Percentiles rank a stretch among this genome's conserved stretches.
These are phyloP conservation scores for Bubo bubo DNA, from an alignment of 2,113 vertebrate species.

Conservation along the genomic window DNA sequence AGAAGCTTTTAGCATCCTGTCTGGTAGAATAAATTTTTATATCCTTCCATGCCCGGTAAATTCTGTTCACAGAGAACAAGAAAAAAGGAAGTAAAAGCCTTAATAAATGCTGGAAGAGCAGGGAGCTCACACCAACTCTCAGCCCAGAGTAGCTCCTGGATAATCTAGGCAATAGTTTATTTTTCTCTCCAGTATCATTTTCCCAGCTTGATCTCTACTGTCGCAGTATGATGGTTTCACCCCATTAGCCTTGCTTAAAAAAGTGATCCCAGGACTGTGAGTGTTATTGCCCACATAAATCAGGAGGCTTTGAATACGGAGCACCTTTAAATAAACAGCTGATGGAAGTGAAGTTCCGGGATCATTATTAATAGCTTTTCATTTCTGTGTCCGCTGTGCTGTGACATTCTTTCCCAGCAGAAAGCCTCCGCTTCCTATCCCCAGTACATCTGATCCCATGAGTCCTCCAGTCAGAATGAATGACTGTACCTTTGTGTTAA, in stretches of 20 bases:
- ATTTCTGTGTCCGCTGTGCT: conserved; percentile 82
- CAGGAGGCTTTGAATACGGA: conserved; percentile 77
- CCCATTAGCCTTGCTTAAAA: conserved; percentile 82
- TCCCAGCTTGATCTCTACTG: conserved; percentile 72
- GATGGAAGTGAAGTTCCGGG: conserved; percentile 82
- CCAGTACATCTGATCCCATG: conserved; percentile 70
- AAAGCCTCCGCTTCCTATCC: conserved; percentile 73
- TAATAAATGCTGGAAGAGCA: conserved; percentile 49
- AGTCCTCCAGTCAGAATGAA: conserved; percentile 78
- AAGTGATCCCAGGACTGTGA: conserved; percentile 73
- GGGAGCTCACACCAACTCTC: conserved; percentile 18
- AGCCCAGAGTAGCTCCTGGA: conserved; percentile 22
- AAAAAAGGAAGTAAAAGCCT: conserved; percentile 31
- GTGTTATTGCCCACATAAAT: conserved; percentile 83
- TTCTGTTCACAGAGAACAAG: conserved; percentile 42
- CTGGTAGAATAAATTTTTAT: conserved; percentile 27
- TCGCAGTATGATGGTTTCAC: conserved; percentile 73
- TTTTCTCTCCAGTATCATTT: conserved; percentile 70
- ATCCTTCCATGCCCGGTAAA: conserved; percentile 27
- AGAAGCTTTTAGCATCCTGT: conserved; percentile 28
- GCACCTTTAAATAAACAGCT: conserved; percentile 86
- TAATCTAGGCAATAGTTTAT: conserved; percentile 67
- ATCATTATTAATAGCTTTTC: conserved; percentile 86
- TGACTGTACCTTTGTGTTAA: conserved; percentile 78
- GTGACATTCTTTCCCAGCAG: conserved; percentile 81